These are phyloP conservation scores for Buphagus erythrorhynchus DNA, from an alignment of 2,797 vertebrate species.

Conservation along the genomic window DNA sequence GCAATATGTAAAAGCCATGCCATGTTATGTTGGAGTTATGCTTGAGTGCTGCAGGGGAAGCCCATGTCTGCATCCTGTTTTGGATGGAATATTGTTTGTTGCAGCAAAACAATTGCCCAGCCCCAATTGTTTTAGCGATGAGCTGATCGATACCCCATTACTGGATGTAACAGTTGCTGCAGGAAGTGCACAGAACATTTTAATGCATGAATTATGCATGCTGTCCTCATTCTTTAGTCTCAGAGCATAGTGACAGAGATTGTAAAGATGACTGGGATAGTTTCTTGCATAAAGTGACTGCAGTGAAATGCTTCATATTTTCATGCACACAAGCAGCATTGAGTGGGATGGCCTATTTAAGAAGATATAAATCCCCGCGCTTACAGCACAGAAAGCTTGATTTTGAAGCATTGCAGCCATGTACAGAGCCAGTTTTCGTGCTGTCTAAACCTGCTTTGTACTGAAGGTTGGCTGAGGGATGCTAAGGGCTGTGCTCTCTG, in stretches of 20 bases:
- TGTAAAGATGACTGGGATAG: conserved; percentile 75
- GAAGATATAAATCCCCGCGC: conserved; percentile 69
- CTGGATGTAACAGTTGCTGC: conserved; percentile 71
- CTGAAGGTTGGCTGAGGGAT: conserved; percentile 74
- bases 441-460: conserved; percentile 74
- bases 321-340: conserved; percentile 72
- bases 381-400: conserved; percentile 71
- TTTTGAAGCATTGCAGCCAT: conserved; percentile 69
- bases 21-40: not conserved
- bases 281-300: conserved; percentile 78
- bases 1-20: conserved; percentile 32
- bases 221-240: conserved; percentile 76
- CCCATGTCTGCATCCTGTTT: conserved; percentile 42
- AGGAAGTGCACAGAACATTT: conserved; percentile 80
- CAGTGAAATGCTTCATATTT: conserved; percentile 79
- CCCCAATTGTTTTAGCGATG: conserved; percentile 70
- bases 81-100: conserved; percentile 54
- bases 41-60: conserved; percentile 38
- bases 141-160: conserved; percentile 83
- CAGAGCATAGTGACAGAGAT: conserved; percentile 70
- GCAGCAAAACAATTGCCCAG: conserved; percentile 65
- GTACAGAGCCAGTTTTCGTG: conserved; percentile 59
- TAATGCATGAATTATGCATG: conserved; percentile 84
- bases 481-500: conserved; percentile 76
- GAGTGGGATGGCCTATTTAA: conserved; percentile 69